These are phyloP conservation scores for Sarcophaga bullata DNA, from an alignment of 1,140 invertebrate genomes.

Conservation along the genomic window DNA sequence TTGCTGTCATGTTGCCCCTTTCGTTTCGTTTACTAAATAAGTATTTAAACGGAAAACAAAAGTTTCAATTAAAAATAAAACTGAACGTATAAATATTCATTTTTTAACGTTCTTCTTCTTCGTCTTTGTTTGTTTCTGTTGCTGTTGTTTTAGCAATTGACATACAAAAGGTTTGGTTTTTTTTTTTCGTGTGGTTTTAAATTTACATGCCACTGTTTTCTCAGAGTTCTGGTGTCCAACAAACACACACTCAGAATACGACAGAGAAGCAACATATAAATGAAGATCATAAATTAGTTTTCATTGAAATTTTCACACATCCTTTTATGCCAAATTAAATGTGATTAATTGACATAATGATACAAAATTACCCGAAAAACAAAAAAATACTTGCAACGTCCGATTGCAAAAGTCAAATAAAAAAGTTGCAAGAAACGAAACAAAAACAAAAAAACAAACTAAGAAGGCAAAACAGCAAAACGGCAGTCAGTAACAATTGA, in stretches of 20 bases:
- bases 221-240: not conserved
- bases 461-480: not conserved
- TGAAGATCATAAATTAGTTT: conserved; percentile 38
- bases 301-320: conserved; percentile 35
- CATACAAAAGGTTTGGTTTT: not conserved
- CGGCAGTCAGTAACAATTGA: conserved; percentile 22
- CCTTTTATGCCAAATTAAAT: conserved; percentile 42
- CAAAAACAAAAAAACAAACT: conserved; percentile 18
- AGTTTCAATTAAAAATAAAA: conserved; percentile 19
- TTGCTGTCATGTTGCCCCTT: not conserved
- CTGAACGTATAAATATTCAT: conserved; percentile 15
- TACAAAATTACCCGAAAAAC: conserved; percentile 36
- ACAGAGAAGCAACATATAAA: not conserved
- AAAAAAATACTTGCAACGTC: conserved; percentile 31
- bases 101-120: not conserved
- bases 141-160: not conserved
- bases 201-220: conserved; percentile 9
- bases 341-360: conserved; percentile 43
- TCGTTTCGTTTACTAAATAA: too few relatives aligned
- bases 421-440: not conserved
- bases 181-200: too few relatives aligned
- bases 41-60: conserved; percentile 7
- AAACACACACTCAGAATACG: too few relatives aligned
- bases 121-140: too few relatives aligned
- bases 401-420: conserved; percentile 9